Conservation (phyloP, 2,113 vertebrate species). For the Platysteira castanea region DNA sequence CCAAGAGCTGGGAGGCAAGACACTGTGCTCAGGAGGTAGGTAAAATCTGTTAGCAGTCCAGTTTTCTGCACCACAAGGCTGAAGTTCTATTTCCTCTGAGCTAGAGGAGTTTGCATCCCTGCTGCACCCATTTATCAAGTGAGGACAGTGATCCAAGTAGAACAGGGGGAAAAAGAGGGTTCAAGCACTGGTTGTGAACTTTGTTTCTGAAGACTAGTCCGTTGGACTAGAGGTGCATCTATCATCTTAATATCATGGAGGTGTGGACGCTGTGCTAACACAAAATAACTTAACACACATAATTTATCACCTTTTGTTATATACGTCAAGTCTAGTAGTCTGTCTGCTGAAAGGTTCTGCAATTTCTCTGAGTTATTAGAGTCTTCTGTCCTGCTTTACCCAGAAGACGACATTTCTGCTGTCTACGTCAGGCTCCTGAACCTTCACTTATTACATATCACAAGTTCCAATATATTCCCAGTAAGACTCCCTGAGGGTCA, state of each 20-base stretch:
- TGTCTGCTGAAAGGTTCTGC: constrained; percentile 32
- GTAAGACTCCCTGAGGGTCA: constrained; percentile 65
- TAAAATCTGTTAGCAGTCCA: not conserved
- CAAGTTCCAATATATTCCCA: constrained; percentile 61
- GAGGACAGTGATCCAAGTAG: not conserved
- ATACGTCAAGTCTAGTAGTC: constrained; percentile 23
- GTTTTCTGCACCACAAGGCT: not conserved
- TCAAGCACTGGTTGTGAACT: not conserved
- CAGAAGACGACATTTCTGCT: constrained; percentile 36
- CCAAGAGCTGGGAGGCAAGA: not conserved
- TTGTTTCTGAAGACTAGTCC: not conserved
- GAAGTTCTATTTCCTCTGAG: not conserved
- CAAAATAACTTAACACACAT: constrained; percentile 16
- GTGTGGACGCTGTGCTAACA: not conserved
- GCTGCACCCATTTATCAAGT: not conserved
- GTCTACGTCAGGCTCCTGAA: constrained; percentile 48
- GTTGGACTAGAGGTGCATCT: not conserved
- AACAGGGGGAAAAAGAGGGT: not conserved
- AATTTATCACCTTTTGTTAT: constrained; percentile 38
- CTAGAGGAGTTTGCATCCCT: not conserved
- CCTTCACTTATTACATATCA: constrained; percentile 66
- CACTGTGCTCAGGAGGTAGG: not conserved
- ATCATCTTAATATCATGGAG: not conserved
- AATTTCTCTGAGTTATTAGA: constrained; percentile 48
- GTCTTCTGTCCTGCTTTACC: constrained; percentile 43